Conservation (phyloP, 2,888 invertebrate genomes). For the Meganola albula region DNA sequence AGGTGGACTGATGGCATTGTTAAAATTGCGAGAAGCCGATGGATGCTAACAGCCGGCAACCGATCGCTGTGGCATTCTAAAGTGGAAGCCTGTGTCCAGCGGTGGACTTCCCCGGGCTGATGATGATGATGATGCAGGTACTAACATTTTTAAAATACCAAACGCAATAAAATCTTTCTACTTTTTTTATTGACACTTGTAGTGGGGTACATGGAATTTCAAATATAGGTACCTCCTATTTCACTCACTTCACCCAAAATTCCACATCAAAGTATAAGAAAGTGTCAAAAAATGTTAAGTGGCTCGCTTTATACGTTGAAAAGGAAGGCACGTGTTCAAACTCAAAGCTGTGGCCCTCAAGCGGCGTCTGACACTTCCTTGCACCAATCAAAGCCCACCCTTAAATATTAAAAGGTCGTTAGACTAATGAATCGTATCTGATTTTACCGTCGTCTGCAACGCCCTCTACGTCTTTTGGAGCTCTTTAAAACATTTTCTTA, state of each 20-base stretch:
- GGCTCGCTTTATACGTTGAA: slow-evolving; percentile 33
- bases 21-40: too few species aligned
- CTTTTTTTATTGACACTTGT: too few species aligned
- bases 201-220: slow-evolving; percentile 23
- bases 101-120: too few species aligned
- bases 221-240: slow-evolving; percentile 55
- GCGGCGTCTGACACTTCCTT: slow-evolving; percentile 60
- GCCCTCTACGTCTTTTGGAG: slow-evolving; percentile 59
- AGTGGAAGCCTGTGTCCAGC: too few species aligned
- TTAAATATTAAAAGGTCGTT: slow-evolving; percentile 77
- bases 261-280: slow-evolving; percentile 27
- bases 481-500: slow-evolving; percentile 45
- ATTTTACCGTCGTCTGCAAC: slow-evolving; percentile 56
- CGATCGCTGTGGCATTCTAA: too few species aligned
- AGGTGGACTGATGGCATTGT: too few species aligned
- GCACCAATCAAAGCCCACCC: slow-evolving; percentile 65
- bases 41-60: too few species aligned
- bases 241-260: slow-evolving; percentile 35
- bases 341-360: slow-evolving; percentile 44
- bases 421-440: slow-evolving; percentile 78
- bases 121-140: too few species aligned
- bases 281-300: slow-evolving; percentile 45
- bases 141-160: too few species aligned
- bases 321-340: slow-evolving; percentile 35
- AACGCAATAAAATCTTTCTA: too few species aligned